Evolutionary conservation across 2,888 invertebrate species (phyloP).

Genomic region (Tiphia femorata): DNA sequence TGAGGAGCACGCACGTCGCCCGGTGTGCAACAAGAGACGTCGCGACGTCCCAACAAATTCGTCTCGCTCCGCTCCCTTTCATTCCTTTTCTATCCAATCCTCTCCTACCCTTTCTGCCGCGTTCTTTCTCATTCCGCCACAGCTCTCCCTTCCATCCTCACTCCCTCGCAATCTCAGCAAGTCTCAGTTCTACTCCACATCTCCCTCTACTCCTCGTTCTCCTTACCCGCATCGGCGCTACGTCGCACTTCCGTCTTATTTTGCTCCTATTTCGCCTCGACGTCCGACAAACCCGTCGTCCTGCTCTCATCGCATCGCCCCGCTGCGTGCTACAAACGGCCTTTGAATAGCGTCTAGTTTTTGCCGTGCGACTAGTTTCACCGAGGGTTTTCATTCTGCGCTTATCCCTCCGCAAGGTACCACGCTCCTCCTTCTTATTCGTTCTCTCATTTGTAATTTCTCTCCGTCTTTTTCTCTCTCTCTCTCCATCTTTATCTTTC

Average conservation of each 20-base stretch:
- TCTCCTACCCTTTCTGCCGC: not conserved
- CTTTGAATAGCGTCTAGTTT: slow-evolving; percentile 62
- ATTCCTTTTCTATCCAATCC: not conserved
- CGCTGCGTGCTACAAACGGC: slow-evolving; percentile 46
- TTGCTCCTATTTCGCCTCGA: slow-evolving; percentile 31
- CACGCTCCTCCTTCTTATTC: no score
- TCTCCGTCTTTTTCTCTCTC: no score
- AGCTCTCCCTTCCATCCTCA: slow-evolving; percentile 3
- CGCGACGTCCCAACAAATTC: not conserved
- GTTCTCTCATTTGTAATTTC: no score
- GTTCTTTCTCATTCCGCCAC: not conserved
- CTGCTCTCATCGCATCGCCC: slow-evolving; percentile 23
- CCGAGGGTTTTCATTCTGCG: slow-evolving; percentile 52
- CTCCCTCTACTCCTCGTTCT: slow-evolving; percentile 14
- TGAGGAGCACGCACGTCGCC: no score
- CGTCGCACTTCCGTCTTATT: slow-evolving; percentile 31
- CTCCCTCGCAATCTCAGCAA: not conserved
- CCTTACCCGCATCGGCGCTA: slow-evolving; percentile 10
- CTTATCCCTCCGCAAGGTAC: slow-evolving; percentile 27
- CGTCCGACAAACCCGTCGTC: slow-evolving; percentile 25
- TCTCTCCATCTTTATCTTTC: no score
- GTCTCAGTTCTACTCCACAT: slow-evolving; percentile 30
- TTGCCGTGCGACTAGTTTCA: slow-evolving; percentile 57
- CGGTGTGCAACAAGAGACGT: no score
- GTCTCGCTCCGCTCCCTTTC: not conserved